A percentile compares a stretch with the other conserved stretches of the same genome.
phyloP scores from a whole-genome alignment of 2,797 vertebrate genomes.

The Steatocranus sp. region DNA sequence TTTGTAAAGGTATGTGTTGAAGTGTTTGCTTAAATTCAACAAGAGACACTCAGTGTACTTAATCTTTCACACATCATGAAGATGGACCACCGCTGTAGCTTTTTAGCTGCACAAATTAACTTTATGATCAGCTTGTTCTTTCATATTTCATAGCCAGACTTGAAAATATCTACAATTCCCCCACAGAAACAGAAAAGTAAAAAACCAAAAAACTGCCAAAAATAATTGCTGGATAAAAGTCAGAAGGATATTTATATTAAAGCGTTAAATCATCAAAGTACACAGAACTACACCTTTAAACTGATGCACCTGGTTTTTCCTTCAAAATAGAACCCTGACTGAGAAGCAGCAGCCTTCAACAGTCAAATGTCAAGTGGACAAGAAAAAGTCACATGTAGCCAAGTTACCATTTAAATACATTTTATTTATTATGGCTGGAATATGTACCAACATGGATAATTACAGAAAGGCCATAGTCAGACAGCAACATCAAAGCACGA shows the following conservation, averaged over 20 bases:
- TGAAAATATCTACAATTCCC: neutral
- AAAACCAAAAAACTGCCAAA: neutral
- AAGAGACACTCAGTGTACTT: neutral
- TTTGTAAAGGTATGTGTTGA: neutral
- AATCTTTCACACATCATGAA: neutral
- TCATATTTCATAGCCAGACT: neutral
- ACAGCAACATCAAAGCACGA: constrained; percentile 6
- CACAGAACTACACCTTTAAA: neutral
- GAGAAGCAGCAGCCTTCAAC: neutral
- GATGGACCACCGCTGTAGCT: neutral
- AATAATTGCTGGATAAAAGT: neutral
- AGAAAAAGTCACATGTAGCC: neutral
- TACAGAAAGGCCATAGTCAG: constrained; percentile 28
- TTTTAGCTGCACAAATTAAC: neutral
- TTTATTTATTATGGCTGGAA: constrained; percentile 41
- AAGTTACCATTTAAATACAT: constrained; percentile 15
- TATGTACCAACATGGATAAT: constrained; percentile 44
- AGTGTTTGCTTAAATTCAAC: neutral
- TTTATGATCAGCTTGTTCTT: neutral
- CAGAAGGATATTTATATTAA: neutral
- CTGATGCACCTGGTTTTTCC: fast-evolving
- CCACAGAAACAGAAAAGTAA: neutral
- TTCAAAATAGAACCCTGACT: neutral
- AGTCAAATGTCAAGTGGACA: neutral
- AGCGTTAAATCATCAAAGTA: neutral